These are phyloP conservation scores for Pelobates cultripes DNA, from an alignment of 2,797 vertebrate species.

Conservation along the genomic window DNA sequence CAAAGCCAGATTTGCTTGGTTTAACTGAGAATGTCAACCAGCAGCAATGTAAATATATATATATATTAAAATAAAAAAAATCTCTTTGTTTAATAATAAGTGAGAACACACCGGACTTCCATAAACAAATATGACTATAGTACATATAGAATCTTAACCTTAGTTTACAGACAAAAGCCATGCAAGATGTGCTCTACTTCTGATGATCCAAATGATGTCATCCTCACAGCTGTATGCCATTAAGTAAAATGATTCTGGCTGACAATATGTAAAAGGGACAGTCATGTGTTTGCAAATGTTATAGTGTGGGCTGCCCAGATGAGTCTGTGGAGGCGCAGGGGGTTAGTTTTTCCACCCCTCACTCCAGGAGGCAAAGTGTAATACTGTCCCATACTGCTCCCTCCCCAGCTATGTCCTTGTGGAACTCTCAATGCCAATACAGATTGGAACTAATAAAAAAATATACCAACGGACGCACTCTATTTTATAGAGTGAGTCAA, in stretches of 20 bases:
- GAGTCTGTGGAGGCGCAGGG: background rate
- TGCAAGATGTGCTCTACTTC: background rate
- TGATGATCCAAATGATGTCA: background rate
- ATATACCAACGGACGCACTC: background rate
- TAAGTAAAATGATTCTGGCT: background rate
- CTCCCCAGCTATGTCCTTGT: background rate
- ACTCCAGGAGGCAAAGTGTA: background rate
- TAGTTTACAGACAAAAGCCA: background rate
- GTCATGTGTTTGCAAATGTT: background rate
- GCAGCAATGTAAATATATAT: background rate
- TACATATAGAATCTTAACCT: too few species aligned
- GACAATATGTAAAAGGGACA: background rate
- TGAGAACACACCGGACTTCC: background rate
- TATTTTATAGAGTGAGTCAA: background rate
- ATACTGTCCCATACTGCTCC: background rate
- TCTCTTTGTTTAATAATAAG: background rate
- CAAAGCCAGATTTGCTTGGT: background rate
- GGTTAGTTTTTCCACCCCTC: background rate
- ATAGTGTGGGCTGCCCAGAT: background rate
- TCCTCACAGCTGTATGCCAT: slow-evolving; percentile 9
- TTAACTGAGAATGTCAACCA: background rate
- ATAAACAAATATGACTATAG: too few species aligned
- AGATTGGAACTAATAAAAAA: background rate
- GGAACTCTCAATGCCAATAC: too few species aligned
- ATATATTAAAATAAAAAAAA: background rate